Conservation (phyloP, 2,797 vertebrate species). For the Nannoperca australis region DNA sequence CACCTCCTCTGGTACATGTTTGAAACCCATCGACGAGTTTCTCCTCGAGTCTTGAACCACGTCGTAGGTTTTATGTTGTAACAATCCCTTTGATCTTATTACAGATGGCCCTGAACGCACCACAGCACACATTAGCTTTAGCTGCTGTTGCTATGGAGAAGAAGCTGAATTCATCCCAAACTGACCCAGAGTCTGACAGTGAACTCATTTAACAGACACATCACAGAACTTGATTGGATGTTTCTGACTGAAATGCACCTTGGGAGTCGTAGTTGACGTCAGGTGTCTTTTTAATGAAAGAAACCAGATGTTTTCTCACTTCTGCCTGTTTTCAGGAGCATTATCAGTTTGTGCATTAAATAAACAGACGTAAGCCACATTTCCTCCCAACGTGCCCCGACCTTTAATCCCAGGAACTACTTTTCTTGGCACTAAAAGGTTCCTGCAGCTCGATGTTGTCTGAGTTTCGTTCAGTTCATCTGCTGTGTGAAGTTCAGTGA, state of each 20-base stretch:
- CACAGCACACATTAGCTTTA: not conserved
- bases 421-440: no score
- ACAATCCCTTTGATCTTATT: not conserved
- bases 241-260: not conserved
- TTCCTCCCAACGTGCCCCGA: no score
- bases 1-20: no score
- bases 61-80: not conserved
- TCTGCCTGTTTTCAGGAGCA: no score
- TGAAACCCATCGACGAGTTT: no score
- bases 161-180: not conserved
- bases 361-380: no score
- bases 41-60: no score
- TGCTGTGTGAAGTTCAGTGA: no score
- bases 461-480: no score
- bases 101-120: not conserved
- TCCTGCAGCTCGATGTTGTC: no score
- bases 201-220: not conserved
- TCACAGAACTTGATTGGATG: not conserved
- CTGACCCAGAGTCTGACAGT: not conserved
- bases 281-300: not conserved
- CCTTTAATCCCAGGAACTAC: no score
- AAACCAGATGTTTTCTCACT: not conserved
- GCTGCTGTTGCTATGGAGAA: constrained; percentile 7
- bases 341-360: no score
- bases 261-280: not conserved